Base-by-base conservation (phyloP, 2,113 vertebrate genomes). In the Gambusia affinis region DNA sequence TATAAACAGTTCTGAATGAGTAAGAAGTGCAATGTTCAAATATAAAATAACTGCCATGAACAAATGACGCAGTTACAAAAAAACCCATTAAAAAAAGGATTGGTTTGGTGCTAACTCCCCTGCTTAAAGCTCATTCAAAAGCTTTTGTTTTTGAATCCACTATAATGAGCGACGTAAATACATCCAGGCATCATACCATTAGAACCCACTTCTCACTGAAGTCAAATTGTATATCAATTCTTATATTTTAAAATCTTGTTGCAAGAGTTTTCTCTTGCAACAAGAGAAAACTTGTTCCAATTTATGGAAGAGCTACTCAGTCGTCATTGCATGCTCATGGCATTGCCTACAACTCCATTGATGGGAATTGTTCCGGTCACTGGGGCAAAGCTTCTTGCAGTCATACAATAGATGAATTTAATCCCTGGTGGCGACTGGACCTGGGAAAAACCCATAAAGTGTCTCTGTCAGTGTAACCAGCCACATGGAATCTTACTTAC, bases 341-440 rank as follows among this genome's bases (percentile, higher is more conserved):
- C 35, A 0, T 24, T 0, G 76, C 74, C 1, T 68, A 63, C 3
- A 65, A 78, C 0, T 84, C 87, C 19, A 80, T 84, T 1, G 89
- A 91, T 51, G 85, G 87, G 35, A 91, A 86, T 65, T 47, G 2
- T 0, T 7, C 0, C 68, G 44, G 61, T 11, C 22, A 37, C 35
- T 37, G 8, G 10, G 2, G 2, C 0, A 1, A 28, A 2, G 37
- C 28, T 62, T 86, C 87, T 28, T 89, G 86, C 74, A 11, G 10
- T 12, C 65, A 74, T 64, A 88, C 87, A 7, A 4, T 1, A 0
- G 4, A 27, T 0, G 4, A 80, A 1, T 0, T 73, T 0, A 27
- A 0, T 19, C 78, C 87, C 74, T 89, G 87, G 86, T 89, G 87
- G 87, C n/a, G 84, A 63, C 67, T 91, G 63, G 84, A 89, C 22